phyloP scores from a whole-genome alignment of 2,888 invertebrate genomes.

The Notocelia uddmanniana region DNA sequence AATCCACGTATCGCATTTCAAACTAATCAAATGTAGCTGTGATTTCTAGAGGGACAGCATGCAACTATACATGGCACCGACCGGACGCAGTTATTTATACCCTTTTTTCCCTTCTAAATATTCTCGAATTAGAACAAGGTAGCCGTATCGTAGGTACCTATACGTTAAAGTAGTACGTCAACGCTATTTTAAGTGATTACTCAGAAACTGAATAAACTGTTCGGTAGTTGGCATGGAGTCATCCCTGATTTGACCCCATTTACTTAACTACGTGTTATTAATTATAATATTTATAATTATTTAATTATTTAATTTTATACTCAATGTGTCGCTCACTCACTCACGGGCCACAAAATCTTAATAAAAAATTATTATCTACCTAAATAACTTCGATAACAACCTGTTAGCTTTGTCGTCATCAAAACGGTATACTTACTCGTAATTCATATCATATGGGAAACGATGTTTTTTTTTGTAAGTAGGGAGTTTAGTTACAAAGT shows the following conservation, averaged over 20 bases:
- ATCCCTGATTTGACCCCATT: conserved; percentile 18
- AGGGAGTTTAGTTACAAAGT: conserved; percentile 18
- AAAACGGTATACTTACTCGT: too few species aligned
- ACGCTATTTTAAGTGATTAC: conserved; percentile 20
- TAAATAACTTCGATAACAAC: neutral
- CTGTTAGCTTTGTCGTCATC: too few species aligned
- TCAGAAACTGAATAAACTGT: conserved; percentile 11
- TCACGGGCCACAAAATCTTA: too few species aligned
- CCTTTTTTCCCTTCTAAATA: conserved; percentile 12
- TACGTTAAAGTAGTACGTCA: conserved; percentile 12
- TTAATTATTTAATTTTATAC: too few species aligned
- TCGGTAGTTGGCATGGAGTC: conserved; percentile 1
- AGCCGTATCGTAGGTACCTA: neutral
- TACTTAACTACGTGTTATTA: neutral
- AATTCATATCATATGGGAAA: too few species aligned
- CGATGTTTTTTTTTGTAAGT: neutral
- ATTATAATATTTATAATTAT: too few species aligned
- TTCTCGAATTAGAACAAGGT: conserved; percentile 5
- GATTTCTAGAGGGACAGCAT: neutral
- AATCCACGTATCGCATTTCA: neutral
- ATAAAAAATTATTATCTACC: too few species aligned
- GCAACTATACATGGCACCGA: neutral
- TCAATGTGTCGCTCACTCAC: too few species aligned
- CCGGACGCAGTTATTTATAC: conserved; percentile 3
- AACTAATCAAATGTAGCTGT: neutral